Evolutionary conservation across 2,797 vertebrate genomes (phyloP).

Genomic region (Carapus acus): DNA sequence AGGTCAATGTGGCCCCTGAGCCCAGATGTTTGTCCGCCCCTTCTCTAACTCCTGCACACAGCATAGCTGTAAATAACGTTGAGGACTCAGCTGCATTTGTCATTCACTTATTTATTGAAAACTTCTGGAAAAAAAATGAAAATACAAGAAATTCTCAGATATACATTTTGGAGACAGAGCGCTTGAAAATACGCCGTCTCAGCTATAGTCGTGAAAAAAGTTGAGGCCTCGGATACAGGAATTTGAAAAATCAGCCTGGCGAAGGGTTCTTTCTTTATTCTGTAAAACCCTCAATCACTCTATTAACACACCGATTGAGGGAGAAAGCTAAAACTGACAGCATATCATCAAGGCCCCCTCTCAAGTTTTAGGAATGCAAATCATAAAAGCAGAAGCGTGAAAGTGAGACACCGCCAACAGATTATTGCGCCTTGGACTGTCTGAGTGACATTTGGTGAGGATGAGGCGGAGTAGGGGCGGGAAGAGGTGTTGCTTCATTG

Average conservation of each 20-base stretch:
- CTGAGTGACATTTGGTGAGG: slow-evolving; percentile 63
- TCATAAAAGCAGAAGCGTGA: slow-evolving; percentile 67
- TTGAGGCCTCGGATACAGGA: slow-evolving; percentile 84
- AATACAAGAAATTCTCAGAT: slow-evolving; percentile 75
- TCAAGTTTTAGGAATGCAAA: slow-evolving; percentile 74
- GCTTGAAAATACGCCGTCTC: slow-evolving; percentile 77
- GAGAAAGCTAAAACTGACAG: slow-evolving; percentile 46
- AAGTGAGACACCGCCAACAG: slow-evolving; percentile 69
- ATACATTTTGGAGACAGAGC: slow-evolving; percentile 78
- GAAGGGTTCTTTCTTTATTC: slow-evolving; percentile 50
- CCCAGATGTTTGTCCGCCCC: too few species aligned
- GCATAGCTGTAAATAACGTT: slow-evolving; percentile 26
- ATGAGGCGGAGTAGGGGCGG: slow-evolving; percentile 43
- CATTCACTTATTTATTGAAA: slow-evolving; percentile 75
- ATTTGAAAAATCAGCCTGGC: slow-evolving; percentile 67
- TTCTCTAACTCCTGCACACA: too few species aligned
- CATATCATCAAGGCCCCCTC: slow-evolving; percentile 72
- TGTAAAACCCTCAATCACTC: slow-evolving; percentile 47
- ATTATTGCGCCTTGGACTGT: slow-evolving; percentile 75
- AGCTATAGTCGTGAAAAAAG: slow-evolving; percentile 77
- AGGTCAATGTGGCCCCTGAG: too few species aligned
- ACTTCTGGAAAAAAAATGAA: slow-evolving; percentile 70
- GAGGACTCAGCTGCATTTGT: slow-evolving; percentile 36
- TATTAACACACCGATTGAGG: slow-evolving; percentile 65
- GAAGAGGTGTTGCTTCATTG: slow-evolving; percentile 21